Base-by-base conservation (phyloP, 2,113 vertebrate genomes). In the Ophiodon elongatus region DNA sequence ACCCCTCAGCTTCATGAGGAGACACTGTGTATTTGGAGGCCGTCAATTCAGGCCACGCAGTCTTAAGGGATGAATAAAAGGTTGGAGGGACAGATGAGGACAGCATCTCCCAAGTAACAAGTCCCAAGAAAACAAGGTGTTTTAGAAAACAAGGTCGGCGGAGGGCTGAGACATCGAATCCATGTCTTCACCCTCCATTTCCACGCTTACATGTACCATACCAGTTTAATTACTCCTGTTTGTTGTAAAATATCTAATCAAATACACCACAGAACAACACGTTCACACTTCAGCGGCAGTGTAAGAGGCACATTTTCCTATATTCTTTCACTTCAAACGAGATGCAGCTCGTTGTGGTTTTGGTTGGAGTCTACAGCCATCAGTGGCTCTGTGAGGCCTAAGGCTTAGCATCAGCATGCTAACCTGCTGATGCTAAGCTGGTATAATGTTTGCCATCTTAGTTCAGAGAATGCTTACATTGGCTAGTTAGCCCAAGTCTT, bases 31-130 rank as follows among this genome's bases (percentile, higher is more conserved):
- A 45, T 84, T 80, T 80, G 41, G 50, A 85, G 75, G 78, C 54
- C 60, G 74, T 82, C 21, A 45, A 89, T 92, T 84, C 70, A 92
- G 86, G 86, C 82, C 83, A 82, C 1, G 0, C 41, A 71, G 78
- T 85, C 83, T 78, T 82, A 31, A 80, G 86, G 83, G 89, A 79
- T 50, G 80, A 69, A n/a, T 70, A 39, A 85, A 87, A 82, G 79
- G 68, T 79, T 67, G 71, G 60, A 76, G 14, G 68, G 72, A 85
- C 39, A 37, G 54, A 50, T 2, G 35, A 85, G 52, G 68, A 83
- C 77, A 69, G 29, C 27, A 74, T 66, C 70, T 76, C 43, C 56
- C n/a, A 37, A 73, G 63, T 50, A 79, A 56, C 62, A 52, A 73
- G 72, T 82, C 57, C 67, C 33, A 27, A 69, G 78, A 56, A 67